phyloP scores from a whole-genome alignment of 1,140 invertebrate genomes.

The Teleogryllus occipitalis region DNA sequence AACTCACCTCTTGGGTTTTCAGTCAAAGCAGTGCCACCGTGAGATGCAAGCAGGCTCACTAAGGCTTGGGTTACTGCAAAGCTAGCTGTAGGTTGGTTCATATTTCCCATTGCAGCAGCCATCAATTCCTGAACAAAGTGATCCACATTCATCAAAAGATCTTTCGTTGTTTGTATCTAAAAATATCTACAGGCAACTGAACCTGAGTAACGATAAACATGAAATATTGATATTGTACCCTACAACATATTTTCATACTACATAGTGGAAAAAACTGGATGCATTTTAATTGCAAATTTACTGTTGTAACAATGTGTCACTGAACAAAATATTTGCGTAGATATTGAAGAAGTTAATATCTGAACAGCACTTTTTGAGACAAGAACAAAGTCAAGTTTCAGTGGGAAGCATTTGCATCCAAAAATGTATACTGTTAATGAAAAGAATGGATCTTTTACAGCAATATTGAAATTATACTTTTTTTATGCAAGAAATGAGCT shows the following conservation, averaged over 20 bases:
- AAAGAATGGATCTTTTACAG: too few species aligned
- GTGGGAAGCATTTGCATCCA: too few species aligned
- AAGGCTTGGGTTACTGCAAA: constrained; percentile 54
- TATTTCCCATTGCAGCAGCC: constrained; percentile 38
- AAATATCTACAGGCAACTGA: background rate
- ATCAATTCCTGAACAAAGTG: constrained; percentile 41
- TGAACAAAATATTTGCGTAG: too few species aligned
- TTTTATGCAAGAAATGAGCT: too few species aligned
- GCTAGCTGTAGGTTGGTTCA: constrained; percentile 23
- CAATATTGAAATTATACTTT: too few species aligned
- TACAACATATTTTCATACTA: background rate
- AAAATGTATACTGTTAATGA: too few species aligned
- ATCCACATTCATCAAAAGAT: background rate
- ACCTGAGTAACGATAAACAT: background rate
- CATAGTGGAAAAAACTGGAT: background rate
- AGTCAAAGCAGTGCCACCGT: constrained; percentile 37
- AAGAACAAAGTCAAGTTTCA: too few species aligned
- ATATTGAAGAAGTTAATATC: too few species aligned
- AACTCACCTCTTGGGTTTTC: constrained; percentile 34
- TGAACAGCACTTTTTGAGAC: too few species aligned
- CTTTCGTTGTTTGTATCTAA: background rate
- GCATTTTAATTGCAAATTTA: background rate
- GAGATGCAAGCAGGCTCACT: constrained; percentile 45
- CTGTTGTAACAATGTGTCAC: too few species aligned
- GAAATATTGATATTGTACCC: background rate